A percentile compares a stretch with the other conserved stretches of the same genome.
Conservation (phyloP, 2,797 vertebrate species). For the Lepus oiostolus region DNA sequence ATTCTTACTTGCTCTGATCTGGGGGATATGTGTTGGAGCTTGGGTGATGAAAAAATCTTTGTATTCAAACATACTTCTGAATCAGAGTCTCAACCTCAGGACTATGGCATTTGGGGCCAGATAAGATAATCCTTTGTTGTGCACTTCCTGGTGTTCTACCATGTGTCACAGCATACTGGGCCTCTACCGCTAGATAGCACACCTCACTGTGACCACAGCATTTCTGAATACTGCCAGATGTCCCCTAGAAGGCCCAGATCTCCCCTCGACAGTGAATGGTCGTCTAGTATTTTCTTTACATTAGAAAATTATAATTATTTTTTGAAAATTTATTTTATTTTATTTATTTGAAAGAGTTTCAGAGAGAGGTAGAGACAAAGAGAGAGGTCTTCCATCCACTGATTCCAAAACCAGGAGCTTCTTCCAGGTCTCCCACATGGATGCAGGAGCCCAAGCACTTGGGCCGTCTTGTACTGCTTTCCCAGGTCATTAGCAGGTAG, state of each 20-base stretch:
- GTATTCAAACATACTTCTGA: background rate
- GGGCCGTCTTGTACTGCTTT: too few species aligned
- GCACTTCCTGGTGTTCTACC: background rate
- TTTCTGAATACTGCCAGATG: background rate
- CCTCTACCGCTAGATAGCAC: background rate
- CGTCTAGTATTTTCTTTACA: constrained; percentile 38
- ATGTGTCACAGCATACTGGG: background rate
- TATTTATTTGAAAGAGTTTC: too few species aligned
- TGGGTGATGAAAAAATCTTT: background rate
- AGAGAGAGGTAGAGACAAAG: too few species aligned
- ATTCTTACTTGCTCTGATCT: background rate
- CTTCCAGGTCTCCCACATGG: too few species aligned
- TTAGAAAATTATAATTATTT: background rate
- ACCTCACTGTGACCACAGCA: background rate
- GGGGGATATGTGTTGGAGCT: background rate
- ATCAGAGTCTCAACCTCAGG: background rate
- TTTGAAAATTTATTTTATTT: too few species aligned
- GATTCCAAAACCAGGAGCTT: too few species aligned
- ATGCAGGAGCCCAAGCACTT: too few species aligned
- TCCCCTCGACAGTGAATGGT: background rate
- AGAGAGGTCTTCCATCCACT: too few species aligned
- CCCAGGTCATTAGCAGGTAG: too few species aligned
- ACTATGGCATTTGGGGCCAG: background rate
- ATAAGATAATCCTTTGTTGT: background rate
- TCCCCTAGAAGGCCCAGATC: background rate